Conservation (phyloP, 2,113 vertebrate genomes). For the Rhipidura dahli region DNA sequence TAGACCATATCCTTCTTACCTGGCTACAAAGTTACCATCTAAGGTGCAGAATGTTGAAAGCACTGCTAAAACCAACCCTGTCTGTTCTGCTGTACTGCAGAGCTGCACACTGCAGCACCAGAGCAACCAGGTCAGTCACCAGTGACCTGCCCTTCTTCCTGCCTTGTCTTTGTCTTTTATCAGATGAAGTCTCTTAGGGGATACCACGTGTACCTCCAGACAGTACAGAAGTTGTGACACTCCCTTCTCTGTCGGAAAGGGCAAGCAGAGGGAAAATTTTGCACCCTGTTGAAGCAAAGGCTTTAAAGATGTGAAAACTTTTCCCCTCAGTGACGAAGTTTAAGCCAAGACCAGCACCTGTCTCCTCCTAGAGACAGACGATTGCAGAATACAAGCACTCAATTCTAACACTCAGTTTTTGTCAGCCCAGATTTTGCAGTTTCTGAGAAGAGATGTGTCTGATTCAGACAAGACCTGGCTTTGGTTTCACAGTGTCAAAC, state of each 20-base stretch:
- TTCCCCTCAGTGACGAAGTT: not conserved
- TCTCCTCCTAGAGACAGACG: not conserved
- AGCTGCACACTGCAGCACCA: not conserved
- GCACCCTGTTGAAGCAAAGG: not conserved
- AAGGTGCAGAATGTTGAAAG: not conserved
- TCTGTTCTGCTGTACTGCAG: fast-evolving
- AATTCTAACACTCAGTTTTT: not conserved
- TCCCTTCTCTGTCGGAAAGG: not conserved
- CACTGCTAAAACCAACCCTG: not conserved
- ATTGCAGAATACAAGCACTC: fast-evolving
- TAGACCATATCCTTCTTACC: not conserved
- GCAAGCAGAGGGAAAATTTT: not conserved
- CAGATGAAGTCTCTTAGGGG: not conserved
- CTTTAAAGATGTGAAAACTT: not conserved
- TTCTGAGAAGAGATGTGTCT: not conserved
- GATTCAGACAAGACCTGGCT: not conserved
- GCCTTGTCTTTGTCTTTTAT: not conserved
- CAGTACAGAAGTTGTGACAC: fast-evolving
- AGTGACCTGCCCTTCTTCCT: not conserved
- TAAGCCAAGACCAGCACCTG: not conserved
- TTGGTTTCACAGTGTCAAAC: not conserved
- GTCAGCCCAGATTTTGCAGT: not conserved
- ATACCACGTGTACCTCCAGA: not conserved
- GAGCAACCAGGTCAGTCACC: not conserved
- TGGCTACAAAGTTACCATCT: not conserved